A percentile compares a stretch with the other conserved stretches of the same genome.
These are phyloP conservation scores for Smittia aterrima DNA, from an alignment of 2,888 invertebrate species.

Conservation along the genomic window DNA sequence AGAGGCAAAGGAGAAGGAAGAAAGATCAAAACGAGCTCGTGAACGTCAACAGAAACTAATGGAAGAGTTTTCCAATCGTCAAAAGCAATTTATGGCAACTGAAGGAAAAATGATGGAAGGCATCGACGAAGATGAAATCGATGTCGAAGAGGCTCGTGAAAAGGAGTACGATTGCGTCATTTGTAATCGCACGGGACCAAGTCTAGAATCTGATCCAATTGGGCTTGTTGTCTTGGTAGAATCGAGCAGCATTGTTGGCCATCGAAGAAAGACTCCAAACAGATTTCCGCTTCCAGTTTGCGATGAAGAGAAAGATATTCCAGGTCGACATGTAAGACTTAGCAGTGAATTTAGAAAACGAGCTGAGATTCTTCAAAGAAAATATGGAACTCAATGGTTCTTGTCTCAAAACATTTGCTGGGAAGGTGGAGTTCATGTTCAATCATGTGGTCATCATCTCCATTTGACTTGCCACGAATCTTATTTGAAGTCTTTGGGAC, in stretches of 20 bases:
- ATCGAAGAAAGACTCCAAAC: conserved; percentile 58
- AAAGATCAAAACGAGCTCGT: conserved; percentile 77
- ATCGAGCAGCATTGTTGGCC: conserved; percentile 85
- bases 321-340: conserved; percentile 64
- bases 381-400: conserved; percentile 72
- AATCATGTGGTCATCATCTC: conserved; percentile 95
- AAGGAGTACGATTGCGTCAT: conserved; percentile 93
- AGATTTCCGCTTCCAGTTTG: conserved; percentile 60
- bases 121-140: conserved; percentile 61
- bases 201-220: conserved; percentile 78
- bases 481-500: conserved; percentile 81
- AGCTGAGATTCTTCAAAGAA: conserved; percentile 70
- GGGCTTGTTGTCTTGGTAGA: conserved; percentile 83
- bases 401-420: conserved; percentile 77
- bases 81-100: conserved; percentile 84
- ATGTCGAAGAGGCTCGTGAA: conserved; percentile 60
- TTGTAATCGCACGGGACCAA: conserved; percentile 86
- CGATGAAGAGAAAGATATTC: conserved; percentile 61
- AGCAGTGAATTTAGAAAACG: conserved; percentile 74
- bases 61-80: conserved; percentile 88
- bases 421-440: conserved; percentile 90
- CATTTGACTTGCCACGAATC: conserved; percentile 92
- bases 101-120: conserved; percentile 58
- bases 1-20: conserved; percentile 70
- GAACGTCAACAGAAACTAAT: conserved; percentile 90